Base-by-base conservation (phyloP, 1,140 invertebrate species). In the Drosophila erecta region DNA sequence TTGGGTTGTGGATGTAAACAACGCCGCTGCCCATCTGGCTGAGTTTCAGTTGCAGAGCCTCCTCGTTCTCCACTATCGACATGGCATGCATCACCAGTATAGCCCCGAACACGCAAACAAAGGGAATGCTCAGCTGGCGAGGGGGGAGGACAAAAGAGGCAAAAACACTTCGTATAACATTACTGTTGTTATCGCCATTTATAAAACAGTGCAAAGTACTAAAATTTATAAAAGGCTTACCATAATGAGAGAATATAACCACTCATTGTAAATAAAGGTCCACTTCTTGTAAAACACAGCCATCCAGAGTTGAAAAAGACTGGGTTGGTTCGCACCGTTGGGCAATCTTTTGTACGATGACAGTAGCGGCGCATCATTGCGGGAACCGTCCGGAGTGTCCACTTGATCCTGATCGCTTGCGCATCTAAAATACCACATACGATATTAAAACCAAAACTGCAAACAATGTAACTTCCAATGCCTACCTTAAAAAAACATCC, bases 401-500 rank as follows among this genome's bases (percentile, higher is more conserved):
- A 92, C 81, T 57, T 90, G 69, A 50, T 92, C 90, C 3, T 57
- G 43, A 47, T 83, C 81, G 3, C 84, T 69, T 6, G 81, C 84
- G 60, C 87, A 92, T 59, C 90, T 91, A 49, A n/a, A 24, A 37
- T 0, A n/a, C 5, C 4, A 35, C 4, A 46, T n/a, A 24, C 6
- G 11, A 24, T 24, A 46, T 14, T 7, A 14, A 2, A 7, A 6
- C 6, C 0, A 22, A 14, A 14, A 12, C 1, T n/a, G 3, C 10
- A 20, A 43, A 10, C 8, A 1, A 43, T 41, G 40, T 15, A 44
- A 0, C 4, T 11, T 30, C 8, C 30, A 38, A 38, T 38, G 0
- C 37, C 0, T 92, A 97, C 96, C 94, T 96, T 15, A 98, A 89
- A 87, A 98, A 98, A 10, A 98, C 96, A 93, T 98, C 96, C 90